Evolutionary conservation across 2,113 vertebrate genomes (phyloP), one percentile per base, ranked within the genome.

Genomic region (Numida meleagris): DNA sequence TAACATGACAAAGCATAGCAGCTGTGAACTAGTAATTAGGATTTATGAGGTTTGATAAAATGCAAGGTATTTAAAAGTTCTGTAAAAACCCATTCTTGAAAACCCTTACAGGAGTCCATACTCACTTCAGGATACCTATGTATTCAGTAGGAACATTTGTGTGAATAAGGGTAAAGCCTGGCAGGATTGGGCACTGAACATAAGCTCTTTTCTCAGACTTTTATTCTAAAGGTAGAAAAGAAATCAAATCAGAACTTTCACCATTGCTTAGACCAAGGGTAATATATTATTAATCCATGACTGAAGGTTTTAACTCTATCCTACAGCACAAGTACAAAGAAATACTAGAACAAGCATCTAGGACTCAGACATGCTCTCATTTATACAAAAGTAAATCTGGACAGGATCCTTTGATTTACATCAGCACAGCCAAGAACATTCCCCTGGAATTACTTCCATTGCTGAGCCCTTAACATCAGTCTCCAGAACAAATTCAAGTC

Each of bases 1-100:
- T 92, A 82, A 78, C 68, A 82, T 90, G 72, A 86, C 53, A 95
- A 92, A 96, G 76, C 63, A 70, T 23, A 79, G 1, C 3, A 86
- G 66, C 76, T 3, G 10, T 77, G 67, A 97, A 76, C 33, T 71
- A 88, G 81, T 68, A 78, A 92, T 90, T 79, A 73, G 33, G 83
- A 71, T 66, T 53, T 33, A 51, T 59, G 36, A 65, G 20, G 62
- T 43, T 76, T 38, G 29, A 76, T 78, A 94, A 94, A 91, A 93
- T 65, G 87, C 46, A 82, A 89, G 62, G 36, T 24, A 88, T 86
- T 65, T 16, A 40, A 72, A 23, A 24, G 16, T 63, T 81, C 45
- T 57, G 0, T 36, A 82, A 90, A n/a, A 61, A 88, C 4, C 2
- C n/a, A 48, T 12, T 61, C 59, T 33, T 36, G 33, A 89, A 92